Evolutionary conservation across 2,113 vertebrate species (phyloP).

Genomic region (Elgaria multicarinata): DNA sequence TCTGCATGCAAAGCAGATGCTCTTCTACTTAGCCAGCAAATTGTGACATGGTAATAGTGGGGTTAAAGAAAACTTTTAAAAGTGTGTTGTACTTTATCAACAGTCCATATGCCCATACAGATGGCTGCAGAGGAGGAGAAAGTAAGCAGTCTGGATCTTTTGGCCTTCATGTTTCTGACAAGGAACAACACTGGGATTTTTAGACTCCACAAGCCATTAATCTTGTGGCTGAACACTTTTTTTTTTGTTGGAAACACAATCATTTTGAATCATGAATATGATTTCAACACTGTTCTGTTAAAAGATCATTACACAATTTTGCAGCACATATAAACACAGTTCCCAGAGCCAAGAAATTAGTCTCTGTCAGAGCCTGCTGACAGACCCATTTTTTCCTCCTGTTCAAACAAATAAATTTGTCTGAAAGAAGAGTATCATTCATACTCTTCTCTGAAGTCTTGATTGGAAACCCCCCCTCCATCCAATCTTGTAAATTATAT

Average conservation of each 20-base stretch:
- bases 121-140: neutral
- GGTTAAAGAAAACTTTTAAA: neutral
- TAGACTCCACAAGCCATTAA: neutral
- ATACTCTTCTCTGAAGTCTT: neutral
- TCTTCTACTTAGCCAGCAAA: neutral
- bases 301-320: neutral
- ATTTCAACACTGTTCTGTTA: neutral
- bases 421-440: neutral
- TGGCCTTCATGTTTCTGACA: neutral
- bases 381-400: neutral
- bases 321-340: neutral
- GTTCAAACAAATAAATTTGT: neutral
- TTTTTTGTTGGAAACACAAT: neutral
- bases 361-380: conserved; percentile 1
- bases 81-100: neutral
- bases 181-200: neutral
- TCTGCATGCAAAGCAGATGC: no score
- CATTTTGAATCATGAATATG: neutral
- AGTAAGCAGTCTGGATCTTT: neutral
- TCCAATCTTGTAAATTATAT: neutral
- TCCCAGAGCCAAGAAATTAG: conserved; percentile 7
- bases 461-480: neutral
- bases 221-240: neutral
- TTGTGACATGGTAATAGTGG: neutral
- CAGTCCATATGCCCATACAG: conserved; percentile 7